Percentiles rank a stretch among this genome's conserved stretches.
phyloP scores from a whole-genome alignment of 2,888 invertebrate genomes.

The Yponomeuta sedellus region DNA sequence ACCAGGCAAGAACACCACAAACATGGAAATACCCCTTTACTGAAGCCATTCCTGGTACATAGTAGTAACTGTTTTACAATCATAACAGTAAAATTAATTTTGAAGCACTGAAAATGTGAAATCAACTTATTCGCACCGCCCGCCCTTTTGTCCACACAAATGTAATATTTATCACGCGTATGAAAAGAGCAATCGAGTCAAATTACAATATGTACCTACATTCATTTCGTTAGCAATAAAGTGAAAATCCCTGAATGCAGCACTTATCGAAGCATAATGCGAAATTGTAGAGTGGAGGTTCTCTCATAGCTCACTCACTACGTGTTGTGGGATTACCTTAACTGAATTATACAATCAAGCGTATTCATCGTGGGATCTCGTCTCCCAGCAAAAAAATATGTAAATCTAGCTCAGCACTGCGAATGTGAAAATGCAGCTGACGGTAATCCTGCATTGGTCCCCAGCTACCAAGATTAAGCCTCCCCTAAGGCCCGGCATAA shows the following conservation, averaged over 20 bases:
- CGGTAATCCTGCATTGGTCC: constrained; percentile 3
- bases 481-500: not conserved
- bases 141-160: not conserved
- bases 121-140: not conserved
- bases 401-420: constrained; percentile 28
- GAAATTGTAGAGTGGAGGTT: constrained; percentile 52
- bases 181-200: constrained; percentile 7
- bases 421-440: constrained; percentile 43
- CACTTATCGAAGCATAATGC: constrained; percentile 45
- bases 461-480: constrained; percentile 2
- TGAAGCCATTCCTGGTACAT: too few species aligned
- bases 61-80: too few species aligned
- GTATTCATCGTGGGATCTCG: constrained; percentile 36
- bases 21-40: too few species aligned
- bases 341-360: constrained; percentile 60
- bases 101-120: not conserved
- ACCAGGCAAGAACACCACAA: too few species aligned
- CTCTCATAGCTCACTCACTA: constrained; percentile 28
- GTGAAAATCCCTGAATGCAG: constrained; percentile 36
- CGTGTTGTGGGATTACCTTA: constrained; percentile 48
- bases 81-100: too few species aligned
- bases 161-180: not conserved
- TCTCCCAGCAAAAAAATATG: constrained; percentile 30
- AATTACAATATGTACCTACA: constrained; percentile 10
- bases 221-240: constrained; percentile 18